These are phyloP conservation scores for Drosophila teissieri DNA, from an alignment of 1,140 invertebrate genomes.

Conservation along the genomic window DNA sequence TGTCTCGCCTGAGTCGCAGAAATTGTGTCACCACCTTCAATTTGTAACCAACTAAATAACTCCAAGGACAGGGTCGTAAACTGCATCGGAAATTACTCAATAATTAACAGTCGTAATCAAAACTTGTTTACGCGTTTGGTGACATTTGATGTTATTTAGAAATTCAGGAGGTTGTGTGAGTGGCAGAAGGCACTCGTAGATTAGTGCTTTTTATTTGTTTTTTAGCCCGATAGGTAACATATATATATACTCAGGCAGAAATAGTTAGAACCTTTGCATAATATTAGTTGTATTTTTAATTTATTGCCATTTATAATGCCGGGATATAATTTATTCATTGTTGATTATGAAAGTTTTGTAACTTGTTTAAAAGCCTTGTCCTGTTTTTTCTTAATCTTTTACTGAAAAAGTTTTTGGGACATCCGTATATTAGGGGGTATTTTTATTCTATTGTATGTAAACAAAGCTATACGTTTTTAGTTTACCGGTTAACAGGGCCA, in stretches of 20 bases:
- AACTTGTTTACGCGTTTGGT: slow-evolving; percentile 7
- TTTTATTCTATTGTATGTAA: not conserved
- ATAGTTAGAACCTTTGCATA: too few relatives aligned
- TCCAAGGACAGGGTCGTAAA: slow-evolving; percentile 9
- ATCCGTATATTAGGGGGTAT: too few relatives aligned
- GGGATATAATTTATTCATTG: too few relatives aligned
- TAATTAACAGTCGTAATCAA: slow-evolving; percentile 31
- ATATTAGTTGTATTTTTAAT: not conserved
- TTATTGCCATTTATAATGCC: too few relatives aligned
- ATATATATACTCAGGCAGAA: too few relatives aligned
- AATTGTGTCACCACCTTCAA: slow-evolving; percentile 35
- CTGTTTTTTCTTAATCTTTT: too few relatives aligned
- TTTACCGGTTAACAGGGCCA: slow-evolving; percentile 22
- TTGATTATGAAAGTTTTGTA: too few relatives aligned
- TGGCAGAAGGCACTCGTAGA: slow-evolving; percentile 24
- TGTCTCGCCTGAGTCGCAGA: slow-evolving; percentile 5
- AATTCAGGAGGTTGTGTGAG: not conserved
- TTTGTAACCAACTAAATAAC: slow-evolving; percentile 22
- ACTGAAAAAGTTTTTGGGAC: too few relatives aligned
- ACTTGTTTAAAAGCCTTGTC: too few relatives aligned
- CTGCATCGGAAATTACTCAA: slow-evolving; percentile 52
- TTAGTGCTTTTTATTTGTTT: not conserved
- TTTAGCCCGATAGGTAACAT: not conserved
- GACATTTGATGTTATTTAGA: slow-evolving; percentile 16
- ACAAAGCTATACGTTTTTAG: not conserved